Evolutionary conservation across 2,888 invertebrate genomes (phyloP), one percentile per base, ranked within the genome.

Genomic region (Melanostoma mellinum): DNA sequence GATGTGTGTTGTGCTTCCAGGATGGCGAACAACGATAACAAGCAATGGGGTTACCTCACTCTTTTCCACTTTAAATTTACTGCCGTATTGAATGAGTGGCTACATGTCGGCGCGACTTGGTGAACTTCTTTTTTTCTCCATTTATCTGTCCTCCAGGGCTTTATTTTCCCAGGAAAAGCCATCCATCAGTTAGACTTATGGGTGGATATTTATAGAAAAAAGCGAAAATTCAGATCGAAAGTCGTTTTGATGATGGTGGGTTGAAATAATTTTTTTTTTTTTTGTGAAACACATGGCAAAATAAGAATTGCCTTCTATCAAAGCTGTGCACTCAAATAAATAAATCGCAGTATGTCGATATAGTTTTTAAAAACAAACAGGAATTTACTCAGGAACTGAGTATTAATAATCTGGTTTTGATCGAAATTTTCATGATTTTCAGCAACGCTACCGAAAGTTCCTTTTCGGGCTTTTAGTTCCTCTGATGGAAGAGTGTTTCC

Each of bases 111-210:
- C 42, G 46, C n/a, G 35, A 8, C 10, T 42, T 8, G 33, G 1
- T 4, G 4, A 9, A 9, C 20, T 36, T 9, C 9, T 56, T 8
- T 58, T 60, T 44, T 44, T 44, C 33, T 3, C 6, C 8, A 32
- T 10, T 5, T 3, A n/a, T 6, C 3, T 33, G 20, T 74, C 8
- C n/a, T 65, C 30, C 44, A 46, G 20, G 55, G 52, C 72, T 72
- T 72, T 58, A 71, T 71, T 67, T 72, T 67, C 42, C 65, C 48
- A 53, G 35, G 44, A 50, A 73, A 67, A 35, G 44, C 53, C n/a
- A 78, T 78, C 53, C 46, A 78, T 78, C 78, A 78, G 72, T 67
- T 9, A 60, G 78, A 36, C 60, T 73, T 73, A 60, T 40, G 60
- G 60, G 60, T 68, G 67, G 73, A 77, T 77, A 63, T 44, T 58